phyloP scores from a whole-genome alignment of 2,797 vertebrate species.

The Tauraco hartlaubi region DNA sequence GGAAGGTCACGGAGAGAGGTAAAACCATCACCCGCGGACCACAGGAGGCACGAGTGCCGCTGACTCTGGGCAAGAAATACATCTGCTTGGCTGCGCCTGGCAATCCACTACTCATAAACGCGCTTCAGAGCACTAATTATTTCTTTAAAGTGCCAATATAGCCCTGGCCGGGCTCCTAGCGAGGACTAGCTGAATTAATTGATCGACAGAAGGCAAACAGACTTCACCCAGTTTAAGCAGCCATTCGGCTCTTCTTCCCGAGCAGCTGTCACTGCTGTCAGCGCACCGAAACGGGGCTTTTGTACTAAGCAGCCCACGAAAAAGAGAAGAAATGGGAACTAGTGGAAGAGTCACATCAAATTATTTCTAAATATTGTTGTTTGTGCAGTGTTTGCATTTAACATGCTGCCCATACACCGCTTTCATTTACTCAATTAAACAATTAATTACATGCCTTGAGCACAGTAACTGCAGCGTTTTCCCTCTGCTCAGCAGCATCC shows the following conservation, averaged over 20 bases:
- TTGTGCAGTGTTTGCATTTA: neutral
- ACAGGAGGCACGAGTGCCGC: neutral
- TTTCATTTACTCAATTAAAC: neutral
- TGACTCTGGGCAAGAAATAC: neutral
- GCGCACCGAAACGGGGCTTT: neutral
- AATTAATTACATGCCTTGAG: neutral
- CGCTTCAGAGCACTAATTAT: neutral
- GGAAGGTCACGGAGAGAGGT: neutral
- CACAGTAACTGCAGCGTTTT: neutral
- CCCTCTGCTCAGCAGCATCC: neutral
- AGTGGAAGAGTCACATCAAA: neutral
- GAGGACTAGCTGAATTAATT: neutral
- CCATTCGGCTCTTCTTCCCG: neutral
- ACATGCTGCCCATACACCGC: neutral
- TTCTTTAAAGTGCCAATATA: neutral
- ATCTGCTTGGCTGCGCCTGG: neutral
- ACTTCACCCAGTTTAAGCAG: neutral
- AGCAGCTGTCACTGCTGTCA: conserved; percentile 9
- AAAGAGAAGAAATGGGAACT: neutral
- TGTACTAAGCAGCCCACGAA: neutral
- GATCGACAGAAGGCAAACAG: conserved; percentile 31
- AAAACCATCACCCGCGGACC: neutral
- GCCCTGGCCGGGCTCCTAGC: neutral
- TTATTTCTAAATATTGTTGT: neutral
- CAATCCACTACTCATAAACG: neutral